Conservation (phyloP, 2,888 invertebrate species). For the Zootermopsis nevadensis region DNA sequence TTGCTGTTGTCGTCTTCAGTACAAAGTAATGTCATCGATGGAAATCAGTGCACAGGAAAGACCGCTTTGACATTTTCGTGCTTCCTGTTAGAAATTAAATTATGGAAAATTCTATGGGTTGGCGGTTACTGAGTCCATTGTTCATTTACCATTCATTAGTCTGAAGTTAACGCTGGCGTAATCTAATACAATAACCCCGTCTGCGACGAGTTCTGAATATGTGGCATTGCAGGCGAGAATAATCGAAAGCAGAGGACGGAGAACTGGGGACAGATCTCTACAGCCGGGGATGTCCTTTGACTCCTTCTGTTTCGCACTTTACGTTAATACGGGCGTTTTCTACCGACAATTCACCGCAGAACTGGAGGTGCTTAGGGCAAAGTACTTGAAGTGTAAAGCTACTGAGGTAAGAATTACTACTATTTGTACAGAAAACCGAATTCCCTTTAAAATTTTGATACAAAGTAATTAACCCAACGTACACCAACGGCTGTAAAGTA, state of each 20-base stretch:
- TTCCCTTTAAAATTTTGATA: too few species aligned
- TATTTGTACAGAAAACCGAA: too few species aligned
- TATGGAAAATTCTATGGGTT: not conserved
- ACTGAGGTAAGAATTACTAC: too few species aligned
- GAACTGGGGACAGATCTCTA: not conserved
- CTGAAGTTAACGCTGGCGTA: conserved; percentile 4
- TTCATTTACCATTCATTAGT: conserved; percentile 16
- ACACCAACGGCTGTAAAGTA: too few species aligned
- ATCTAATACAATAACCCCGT: not conserved
- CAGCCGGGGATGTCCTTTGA: not conserved
- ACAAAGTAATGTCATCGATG: too few species aligned
- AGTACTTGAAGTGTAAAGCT: too few species aligned
- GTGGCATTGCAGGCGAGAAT: not conserved
- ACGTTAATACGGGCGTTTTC: too few species aligned
- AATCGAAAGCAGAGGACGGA: not conserved
- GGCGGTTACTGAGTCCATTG: not conserved
- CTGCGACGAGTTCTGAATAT: not conserved
- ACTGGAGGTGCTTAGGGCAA: too few species aligned
- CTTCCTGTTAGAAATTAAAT: not conserved
- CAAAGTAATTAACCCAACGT: too few species aligned
- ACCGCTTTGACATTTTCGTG: not conserved
- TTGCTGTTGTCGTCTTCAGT: too few species aligned
- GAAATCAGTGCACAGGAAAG: too few species aligned
- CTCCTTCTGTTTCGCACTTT: not conserved
- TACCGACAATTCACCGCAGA: too few species aligned